Conservation (phyloP, 2,888 invertebrate species). For the Macrostomum cliftonense region DNA sequence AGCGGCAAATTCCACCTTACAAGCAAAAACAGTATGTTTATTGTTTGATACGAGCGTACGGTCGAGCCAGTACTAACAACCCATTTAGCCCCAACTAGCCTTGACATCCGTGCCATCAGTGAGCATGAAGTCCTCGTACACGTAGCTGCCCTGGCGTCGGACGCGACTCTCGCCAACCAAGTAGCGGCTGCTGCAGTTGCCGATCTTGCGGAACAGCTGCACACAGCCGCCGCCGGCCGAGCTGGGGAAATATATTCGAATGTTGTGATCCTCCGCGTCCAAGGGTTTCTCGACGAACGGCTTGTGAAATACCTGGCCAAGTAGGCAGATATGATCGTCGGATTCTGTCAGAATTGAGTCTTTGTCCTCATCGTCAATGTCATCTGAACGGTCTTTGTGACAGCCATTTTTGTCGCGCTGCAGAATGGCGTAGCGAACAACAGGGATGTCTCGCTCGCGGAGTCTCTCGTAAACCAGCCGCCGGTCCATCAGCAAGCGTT, state of each 20-base stretch:
- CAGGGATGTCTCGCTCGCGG: background rate
- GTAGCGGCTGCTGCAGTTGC: slow-evolving; percentile 56
- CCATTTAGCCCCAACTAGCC: slow-evolving; percentile 11
- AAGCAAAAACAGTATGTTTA: no score
- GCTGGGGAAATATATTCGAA: slow-evolving; percentile 95
- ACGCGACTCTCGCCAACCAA: slow-evolving; percentile 66
- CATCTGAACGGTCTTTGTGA: no score
- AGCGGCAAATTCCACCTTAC: no score
- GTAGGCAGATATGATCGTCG: slow-evolving; percentile 90
- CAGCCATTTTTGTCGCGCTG: background rate
- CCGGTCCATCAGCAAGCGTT: slow-evolving; percentile 42
- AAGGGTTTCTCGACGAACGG: slow-evolving; percentile 98
- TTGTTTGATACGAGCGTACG: no score
- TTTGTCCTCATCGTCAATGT: no score
- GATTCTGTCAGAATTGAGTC: slow-evolving; percentile 46
- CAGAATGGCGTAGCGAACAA: slow-evolving; percentile 1
- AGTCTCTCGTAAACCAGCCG: slow-evolving; percentile 4
- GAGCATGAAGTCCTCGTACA: slow-evolving; percentile 99
- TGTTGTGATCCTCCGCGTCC: slow-evolving; percentile 96
- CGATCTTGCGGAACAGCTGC: slow-evolving; percentile 78
- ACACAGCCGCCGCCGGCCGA: slow-evolving; percentile 92
- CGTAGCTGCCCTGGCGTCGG: slow-evolving; percentile 84
- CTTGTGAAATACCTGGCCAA: slow-evolving; percentile 73
- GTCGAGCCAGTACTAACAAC: no score
- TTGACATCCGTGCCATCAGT: slow-evolving; percentile 74